A percentile compares a stretch with the other conserved stretches of the same genome.
Evolutionary conservation across 2,113 vertebrate genomes (phyloP).

Genomic region (Sinocyclocheilus anophthalmus): DNA sequence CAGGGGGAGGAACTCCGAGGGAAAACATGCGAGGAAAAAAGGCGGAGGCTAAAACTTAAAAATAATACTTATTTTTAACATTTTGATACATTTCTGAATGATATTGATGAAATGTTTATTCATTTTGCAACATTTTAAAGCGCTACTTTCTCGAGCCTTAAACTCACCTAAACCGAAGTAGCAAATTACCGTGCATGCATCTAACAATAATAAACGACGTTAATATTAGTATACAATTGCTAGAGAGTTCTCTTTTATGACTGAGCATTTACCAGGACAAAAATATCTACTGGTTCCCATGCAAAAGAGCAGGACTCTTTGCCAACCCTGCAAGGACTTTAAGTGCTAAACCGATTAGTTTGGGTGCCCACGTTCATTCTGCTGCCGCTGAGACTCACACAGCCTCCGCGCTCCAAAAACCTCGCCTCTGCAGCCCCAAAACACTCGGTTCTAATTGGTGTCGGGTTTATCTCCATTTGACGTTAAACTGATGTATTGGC

Average conservation of each 20-base stretch:
- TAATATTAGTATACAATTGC: background rate
- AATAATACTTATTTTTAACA: slow-evolving; percentile 12
- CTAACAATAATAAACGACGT: background rate
- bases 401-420: slow-evolving; percentile 10
- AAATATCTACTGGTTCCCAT: background rate
- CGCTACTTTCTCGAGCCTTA: background rate
- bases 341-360: slow-evolving; percentile 31
- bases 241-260: background rate
- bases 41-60: slow-evolving; percentile 72
- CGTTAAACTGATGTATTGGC: background rate
- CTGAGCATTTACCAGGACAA: background rate
- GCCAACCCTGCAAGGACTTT: slow-evolving; percentile 9
- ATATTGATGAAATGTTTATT: background rate
- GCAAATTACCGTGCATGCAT: background rate
- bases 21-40: slow-evolving; percentile 72
- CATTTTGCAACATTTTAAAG: background rate
- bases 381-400: background rate
- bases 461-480: background rate
- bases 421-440: background rate
- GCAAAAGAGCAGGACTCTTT: background rate
- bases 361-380: slow-evolving; percentile 27
- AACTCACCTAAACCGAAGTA: background rate
- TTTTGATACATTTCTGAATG: slow-evolving; percentile 41
- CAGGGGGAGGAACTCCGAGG: slow-evolving; percentile 83
- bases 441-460: background rate